A percentile compares a stretch with the other conserved stretches of the same genome.
Evolutionary conservation across 1,140 invertebrate genomes (phyloP).

Genomic region (Amyelois transitella): DNA sequence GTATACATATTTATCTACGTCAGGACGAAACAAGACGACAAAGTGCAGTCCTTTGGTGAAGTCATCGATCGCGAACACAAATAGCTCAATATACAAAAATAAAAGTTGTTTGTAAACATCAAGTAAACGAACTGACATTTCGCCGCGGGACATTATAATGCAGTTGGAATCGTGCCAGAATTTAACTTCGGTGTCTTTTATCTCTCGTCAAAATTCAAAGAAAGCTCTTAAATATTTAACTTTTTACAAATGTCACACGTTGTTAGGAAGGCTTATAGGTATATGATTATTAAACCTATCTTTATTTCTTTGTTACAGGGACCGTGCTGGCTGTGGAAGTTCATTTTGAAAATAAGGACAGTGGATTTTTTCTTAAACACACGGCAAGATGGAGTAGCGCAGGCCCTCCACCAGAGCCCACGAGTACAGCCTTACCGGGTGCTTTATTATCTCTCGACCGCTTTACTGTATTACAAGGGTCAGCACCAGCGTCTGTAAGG

Average conservation of each 20-base stretch:
- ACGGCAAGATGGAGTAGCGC: conserved; percentile 77
- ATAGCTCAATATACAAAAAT: conserved; percentile 26
- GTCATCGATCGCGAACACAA: conserved; percentile 4
- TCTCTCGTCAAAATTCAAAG: conserved; percentile 45
- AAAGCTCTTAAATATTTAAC: conserved; percentile 37
- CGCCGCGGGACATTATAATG: conserved; percentile 32
- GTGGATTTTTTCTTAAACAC: conserved; percentile 91
- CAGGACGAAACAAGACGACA: not conserved
- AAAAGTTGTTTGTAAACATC: conserved; percentile 56
- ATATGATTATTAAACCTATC: conserved; percentile 22
- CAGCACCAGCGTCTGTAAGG: conserved; percentile 88
- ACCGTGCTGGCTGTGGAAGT: conserved; percentile 80
- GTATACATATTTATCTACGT: no score
- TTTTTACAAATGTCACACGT: conserved; percentile 36
- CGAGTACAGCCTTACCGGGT: conserved; percentile 67
- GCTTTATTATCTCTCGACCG: conserved; percentile 83
- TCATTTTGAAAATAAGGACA: conserved; percentile 92
- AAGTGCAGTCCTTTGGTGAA: not conserved
- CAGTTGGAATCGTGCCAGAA: conserved; percentile 50
- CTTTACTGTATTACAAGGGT: conserved; percentile 92
- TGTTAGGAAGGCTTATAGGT: conserved; percentile 20
- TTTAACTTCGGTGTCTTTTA: conserved; percentile 48
- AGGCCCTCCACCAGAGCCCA: conserved; percentile 57
- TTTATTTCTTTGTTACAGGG: conserved; percentile 51
- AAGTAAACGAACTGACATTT: conserved; percentile 30